Percentiles rank a stretch among this genome's conserved stretches.
These are phyloP conservation scores for Drosophila pegasa DNA, from an alignment of 2,888 invertebrate genomes.

Conservation along the genomic window DNA sequence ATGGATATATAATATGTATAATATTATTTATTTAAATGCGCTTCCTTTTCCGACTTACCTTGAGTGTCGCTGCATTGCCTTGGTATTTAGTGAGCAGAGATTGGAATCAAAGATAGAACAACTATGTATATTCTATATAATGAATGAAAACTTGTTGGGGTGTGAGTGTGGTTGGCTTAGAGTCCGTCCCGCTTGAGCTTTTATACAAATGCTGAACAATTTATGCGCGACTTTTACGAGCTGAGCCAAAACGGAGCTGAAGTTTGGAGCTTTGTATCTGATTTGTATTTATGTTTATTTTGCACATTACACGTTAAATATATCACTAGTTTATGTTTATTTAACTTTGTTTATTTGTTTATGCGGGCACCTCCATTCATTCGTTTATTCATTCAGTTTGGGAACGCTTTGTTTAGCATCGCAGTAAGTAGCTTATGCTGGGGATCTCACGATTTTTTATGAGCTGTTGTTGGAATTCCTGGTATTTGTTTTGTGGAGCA, in stretches of 20 bases:
- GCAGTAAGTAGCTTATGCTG: slow-evolving; percentile 68
- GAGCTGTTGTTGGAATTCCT: slow-evolving; percentile 43
- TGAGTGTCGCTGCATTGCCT: slow-evolving; percentile 71
- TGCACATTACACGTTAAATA: slow-evolving; percentile 66
- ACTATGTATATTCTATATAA: slow-evolving; percentile 39
- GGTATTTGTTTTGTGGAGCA: slow-evolving; percentile 45
- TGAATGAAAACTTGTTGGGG: slow-evolving; percentile 34
- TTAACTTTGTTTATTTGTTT: slow-evolving; percentile 56
- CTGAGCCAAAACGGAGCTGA: slow-evolving; percentile 44
- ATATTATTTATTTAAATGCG: background rate
- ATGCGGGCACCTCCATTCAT: slow-evolving; percentile 45
- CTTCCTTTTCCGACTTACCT: slow-evolving; percentile 50
- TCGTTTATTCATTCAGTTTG: slow-evolving; percentile 34
- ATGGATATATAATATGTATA: background rate
- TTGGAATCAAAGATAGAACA: slow-evolving; percentile 43
- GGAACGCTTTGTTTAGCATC: slow-evolving; percentile 37
- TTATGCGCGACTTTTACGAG: slow-evolving; percentile 61
- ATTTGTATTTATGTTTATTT: slow-evolving; percentile 58
- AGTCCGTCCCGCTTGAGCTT: slow-evolving; percentile 40
- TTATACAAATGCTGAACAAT: slow-evolving; percentile 43
- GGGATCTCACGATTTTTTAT: slow-evolving; percentile 53
- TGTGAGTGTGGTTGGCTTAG: slow-evolving; percentile 32
- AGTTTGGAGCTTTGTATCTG: slow-evolving; percentile 30
- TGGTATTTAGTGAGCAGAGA: slow-evolving; percentile 45
- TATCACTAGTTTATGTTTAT: slow-evolving; percentile 76